Evolutionary conservation across 2,888 invertebrate species (phyloP).

Genomic region (Pedicia rivosa): DNA sequence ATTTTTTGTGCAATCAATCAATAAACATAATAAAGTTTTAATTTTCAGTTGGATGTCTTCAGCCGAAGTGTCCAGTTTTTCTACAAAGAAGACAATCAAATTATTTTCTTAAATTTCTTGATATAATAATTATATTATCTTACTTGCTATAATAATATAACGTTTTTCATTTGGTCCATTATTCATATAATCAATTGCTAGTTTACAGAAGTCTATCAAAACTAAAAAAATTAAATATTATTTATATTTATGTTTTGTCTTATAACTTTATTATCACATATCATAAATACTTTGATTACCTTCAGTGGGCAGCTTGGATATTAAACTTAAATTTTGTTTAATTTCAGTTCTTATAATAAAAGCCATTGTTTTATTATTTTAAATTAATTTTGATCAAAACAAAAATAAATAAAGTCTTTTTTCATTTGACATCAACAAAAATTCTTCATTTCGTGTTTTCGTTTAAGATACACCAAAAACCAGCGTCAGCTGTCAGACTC

Average conservation of each 20-base stretch:
- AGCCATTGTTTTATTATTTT: background rate
- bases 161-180: conserved; percentile 41
- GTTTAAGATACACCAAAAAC: no score
- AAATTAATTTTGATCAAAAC: no score
- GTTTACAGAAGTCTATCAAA: conserved; percentile 44
- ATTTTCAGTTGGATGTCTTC: conserved; percentile 38
- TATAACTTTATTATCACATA: background rate
- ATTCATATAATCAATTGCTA: conserved; percentile 41
- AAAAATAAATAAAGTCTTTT: no score
- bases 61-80: conserved; percentile 35
- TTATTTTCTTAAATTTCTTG: background rate
- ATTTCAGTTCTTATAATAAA: conserved; percentile 2
- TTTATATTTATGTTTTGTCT: no score
- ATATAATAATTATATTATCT: background rate
- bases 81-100: conserved; percentile 13
- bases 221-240: conserved; percentile 23
- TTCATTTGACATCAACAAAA: no score
- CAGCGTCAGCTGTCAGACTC: no score
- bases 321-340: conserved; percentile 1
- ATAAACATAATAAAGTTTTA: conserved; percentile 54
- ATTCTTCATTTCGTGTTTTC: no score
- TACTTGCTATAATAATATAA: conserved; percentile 34
- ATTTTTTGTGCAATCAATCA: conserved; percentile 53
- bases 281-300: background rate
- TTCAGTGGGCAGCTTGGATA: conserved; percentile 2